phyloP scores from a whole-genome alignment of 2,888 invertebrate species.

The Platycheirus rosarum region DNA sequence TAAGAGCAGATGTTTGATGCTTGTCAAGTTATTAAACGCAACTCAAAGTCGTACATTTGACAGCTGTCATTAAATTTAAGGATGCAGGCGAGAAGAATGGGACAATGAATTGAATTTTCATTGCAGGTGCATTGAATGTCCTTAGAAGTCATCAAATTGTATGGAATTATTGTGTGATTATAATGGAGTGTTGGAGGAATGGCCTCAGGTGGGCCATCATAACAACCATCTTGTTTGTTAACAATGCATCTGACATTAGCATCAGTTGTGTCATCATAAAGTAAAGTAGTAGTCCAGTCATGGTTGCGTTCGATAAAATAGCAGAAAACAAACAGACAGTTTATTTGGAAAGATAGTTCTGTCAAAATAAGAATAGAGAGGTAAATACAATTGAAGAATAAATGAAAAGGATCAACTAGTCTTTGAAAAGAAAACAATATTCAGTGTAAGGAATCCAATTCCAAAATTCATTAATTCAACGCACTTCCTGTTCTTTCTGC shows the following conservation, averaged over 20 bases:
- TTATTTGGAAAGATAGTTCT: neutral
- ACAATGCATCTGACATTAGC: conserved; percentile 26
- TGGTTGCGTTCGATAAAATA: no score
- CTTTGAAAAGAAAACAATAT: neutral
- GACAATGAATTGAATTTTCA: neutral
- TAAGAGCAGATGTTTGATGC: conserved; percentile 10
- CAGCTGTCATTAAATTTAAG: conserved; percentile 24
- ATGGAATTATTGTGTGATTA: conserved; percentile 3
- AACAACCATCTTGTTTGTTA: neutral
- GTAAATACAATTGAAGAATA: neutral
- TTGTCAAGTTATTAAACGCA: conserved; percentile 19
- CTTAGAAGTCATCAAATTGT: conserved; percentile 2
- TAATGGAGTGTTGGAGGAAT: neutral
- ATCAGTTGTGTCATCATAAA: no score
- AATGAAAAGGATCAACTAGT: neutral
- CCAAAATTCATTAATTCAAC: conserved; percentile 30
- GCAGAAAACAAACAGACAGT: no score
- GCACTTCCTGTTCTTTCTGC: conserved; percentile 42
- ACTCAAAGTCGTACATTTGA: conserved; percentile 3
- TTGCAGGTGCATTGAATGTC: conserved; percentile 11
- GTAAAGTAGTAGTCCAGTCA: no score
- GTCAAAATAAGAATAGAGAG: neutral
- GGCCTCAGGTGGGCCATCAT: neutral
- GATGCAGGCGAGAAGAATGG: neutral
- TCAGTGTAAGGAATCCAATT: neutral